Evolutionary conservation across 92 coral and sea anemone genomes (phyloP), one percentile per base, ranked within the genome.

Genomic region (Paramuricea clavata): DNA sequence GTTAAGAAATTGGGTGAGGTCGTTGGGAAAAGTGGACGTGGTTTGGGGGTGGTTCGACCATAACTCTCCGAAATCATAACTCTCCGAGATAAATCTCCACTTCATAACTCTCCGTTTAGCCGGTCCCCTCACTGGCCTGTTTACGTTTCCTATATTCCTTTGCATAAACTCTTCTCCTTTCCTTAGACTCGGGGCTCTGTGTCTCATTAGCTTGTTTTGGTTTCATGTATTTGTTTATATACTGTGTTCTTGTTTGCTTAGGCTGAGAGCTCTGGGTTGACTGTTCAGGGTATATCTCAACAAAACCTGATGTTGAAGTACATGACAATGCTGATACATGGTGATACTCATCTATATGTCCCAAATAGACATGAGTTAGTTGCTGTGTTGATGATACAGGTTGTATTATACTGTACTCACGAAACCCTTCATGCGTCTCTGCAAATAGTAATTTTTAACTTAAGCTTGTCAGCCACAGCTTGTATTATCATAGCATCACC

Each of bases 311-410:
- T 12, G 30, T n/a, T 26, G 62, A 47, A 65, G 80, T 68, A 39
- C 41, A 2, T 83, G 75, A 82, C 56, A 83, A 32, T 22, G 81
- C 69, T 83, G 81, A 83, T 27, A 83, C 81, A 69, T n/a, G n/a
- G 69, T 83, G 87, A 50, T 41, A 69, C 62, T 83, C 87, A 42
- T 69, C 64, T 17, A 68, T 44, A 82, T 68, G 80, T n/a, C 87
- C 87, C 74, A 82, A 64, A 68, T 62, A 82, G 68, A 82, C 49
- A 54, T 34, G 36, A 10, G 76, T 69, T 82, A 76, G 76, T 62
- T 47, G 52, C 52, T 47, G 52, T 47, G 52, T 47, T 47, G 52
- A 47, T 15, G 17, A 26, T 31, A 32, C 42, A 26, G 76, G 47
- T 70, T 70, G 39, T 17, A 69, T 30, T n/a, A 69, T 16, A 42